Base-by-base conservation (phyloP, 2,113 vertebrate species). In the Eclectus roratus region DNA sequence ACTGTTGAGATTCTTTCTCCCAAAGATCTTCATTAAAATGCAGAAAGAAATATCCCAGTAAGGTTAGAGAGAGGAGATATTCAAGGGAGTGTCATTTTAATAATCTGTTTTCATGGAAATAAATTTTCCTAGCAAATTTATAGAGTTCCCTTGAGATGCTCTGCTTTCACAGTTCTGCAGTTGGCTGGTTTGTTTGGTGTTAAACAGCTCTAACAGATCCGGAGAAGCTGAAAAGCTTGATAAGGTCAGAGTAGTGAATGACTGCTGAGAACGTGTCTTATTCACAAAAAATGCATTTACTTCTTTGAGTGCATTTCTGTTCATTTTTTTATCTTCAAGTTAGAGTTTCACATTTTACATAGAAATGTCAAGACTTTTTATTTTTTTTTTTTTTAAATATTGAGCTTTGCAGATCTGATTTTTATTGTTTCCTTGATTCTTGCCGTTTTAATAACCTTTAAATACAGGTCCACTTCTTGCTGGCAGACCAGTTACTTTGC, bases 401-500 rank as follows among this genome's bases (percentile, higher is more conserved):
- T 33, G 58, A 68, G 79, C 65, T 86, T 74, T 78, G 46, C 69
- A 46, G 66, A 53, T 49, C n/a, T 18, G 10, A 79, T 84, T 44
- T 92, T 78, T 83, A 49, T 77, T 84, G 64, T 94, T 92, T 93
- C 25, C 56, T 76, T 58, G 44, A 25, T 82, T 89, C 80, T 61
- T 96, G 73, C 69, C 80, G 80, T 95, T 96, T 92, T 43, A 91
- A 89, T 87, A 89, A 94, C 84, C 89, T 96, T 96, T 88, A 80
- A 89, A 73, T 74, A 33, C 20, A 28, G 58, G 86, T 56, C 73
- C 28, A 24, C 24, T 68, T 58, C 69, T 68, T 82, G n/a, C 49
- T 77, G 81, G 69, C 70, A 92, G 39, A 43, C 39, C 43, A 71
- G 53, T 73, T 76, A 6, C 53, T 87, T 76, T 29, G 78, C 63